Base-by-base conservation (phyloP, 2,113 vertebrate species). In the Spea bombifrons region DNA sequence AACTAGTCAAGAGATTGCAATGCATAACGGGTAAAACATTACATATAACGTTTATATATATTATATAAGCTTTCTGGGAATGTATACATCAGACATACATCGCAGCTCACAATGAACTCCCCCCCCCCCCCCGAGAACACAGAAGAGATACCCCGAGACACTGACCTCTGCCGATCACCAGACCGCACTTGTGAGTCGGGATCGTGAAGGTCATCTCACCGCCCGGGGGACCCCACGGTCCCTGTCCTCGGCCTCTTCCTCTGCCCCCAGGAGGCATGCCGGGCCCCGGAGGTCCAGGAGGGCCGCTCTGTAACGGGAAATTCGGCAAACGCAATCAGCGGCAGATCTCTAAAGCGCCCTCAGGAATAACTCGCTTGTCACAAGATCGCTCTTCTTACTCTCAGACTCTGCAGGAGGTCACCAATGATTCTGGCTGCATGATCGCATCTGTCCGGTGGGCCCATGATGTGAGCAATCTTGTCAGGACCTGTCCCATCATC, bases 151-250 rank as follows among this genome's bases (percentile, higher is more conserved):
- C 5, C 5, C 0, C 3, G 2, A 13, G 0, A 2, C 3, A 68
- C 88, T 87, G 72, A 92, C 90, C 90, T 90, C 96, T 83, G 70
- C 96, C 96, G 8, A 97, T 97, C 64, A 97, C 95, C 13, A 97
- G 90, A n/a, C 96, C 96, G 45, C 95, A 96, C 84, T 97, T 97
- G 86, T 97, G 95, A 53, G 94, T 93, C n/a, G 95, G 96, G 80
- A 97, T 95, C 6, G 95, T 95, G 85, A 97, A 96, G 67, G 94
- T 94, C 92, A 97, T 92, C 87, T 96, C 95, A 30, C 93, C 94
- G 0, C 94, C 95, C 0, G 96, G 95, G 43, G 95, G 94, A 5
- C 96, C 95, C 94, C 95, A 96, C 86, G 81, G 93, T 4, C 95
- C 94, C 53, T 94, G 94, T 16, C 94, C 94, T 77, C 94, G 85